phyloP scores from a whole-genome alignment of 2,113 vertebrate genomes.

The Indicator indicator region DNA sequence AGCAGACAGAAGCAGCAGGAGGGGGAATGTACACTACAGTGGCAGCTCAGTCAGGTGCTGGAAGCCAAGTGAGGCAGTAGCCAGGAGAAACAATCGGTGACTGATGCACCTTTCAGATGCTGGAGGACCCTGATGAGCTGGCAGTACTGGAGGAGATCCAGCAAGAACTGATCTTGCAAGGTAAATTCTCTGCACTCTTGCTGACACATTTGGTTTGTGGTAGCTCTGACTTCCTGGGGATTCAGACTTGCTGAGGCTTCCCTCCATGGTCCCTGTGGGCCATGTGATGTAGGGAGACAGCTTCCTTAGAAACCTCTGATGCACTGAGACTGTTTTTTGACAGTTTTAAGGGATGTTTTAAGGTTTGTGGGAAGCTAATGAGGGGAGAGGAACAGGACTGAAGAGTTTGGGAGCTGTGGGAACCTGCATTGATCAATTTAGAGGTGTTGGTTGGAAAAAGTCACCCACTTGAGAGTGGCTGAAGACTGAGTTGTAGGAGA shows the following conservation, averaged over 20 bases:
- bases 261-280: background rate
- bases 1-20: background rate
- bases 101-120: constrained; percentile 15
- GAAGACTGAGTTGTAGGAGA: fast-evolving
- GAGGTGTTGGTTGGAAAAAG: background rate
- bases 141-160: constrained; percentile 89
- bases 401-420: background rate
- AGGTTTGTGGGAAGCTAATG: background rate
- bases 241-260: background rate
- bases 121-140: constrained; percentile 80
- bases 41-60: background rate
- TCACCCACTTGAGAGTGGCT: fast-evolving
- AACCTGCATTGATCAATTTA: background rate
- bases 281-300: fast-evolving
- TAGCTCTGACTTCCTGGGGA: background rate
- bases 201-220: background rate
- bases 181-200: constrained; percentile 47
- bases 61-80: background rate
- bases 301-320: background rate
- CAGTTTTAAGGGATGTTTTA: background rate
- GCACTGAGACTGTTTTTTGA: background rate
- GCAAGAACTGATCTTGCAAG: constrained; percentile 85
- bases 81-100: background rate
- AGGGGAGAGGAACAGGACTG: background rate
- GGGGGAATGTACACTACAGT: background rate